Evolutionary conservation across 2,113 vertebrate genomes (phyloP), one percentile per base, ranked within the genome.

Genomic region (Lepus americanus): DNA sequence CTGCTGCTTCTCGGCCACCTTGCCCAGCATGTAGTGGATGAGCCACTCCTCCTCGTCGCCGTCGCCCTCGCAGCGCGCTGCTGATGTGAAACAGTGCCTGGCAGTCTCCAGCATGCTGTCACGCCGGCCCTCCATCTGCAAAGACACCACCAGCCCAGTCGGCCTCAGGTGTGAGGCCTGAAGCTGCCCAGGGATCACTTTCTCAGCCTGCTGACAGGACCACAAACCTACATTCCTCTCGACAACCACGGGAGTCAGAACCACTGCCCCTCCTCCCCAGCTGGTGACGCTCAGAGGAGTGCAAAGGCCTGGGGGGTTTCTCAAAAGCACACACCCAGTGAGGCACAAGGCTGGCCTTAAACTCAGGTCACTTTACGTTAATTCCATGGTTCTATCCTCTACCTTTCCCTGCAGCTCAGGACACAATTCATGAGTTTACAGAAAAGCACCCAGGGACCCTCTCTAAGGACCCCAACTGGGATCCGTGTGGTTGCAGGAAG

Each of bases 21-120:
- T 99, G n/a, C 99, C 99, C 96, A 99, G 98, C 99, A 99, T 99
- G 98, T 99, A 99, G 95, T 99, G 99, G 94, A 99, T 99, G 33
- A 99, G 99, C 99, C 99, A 99, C 97, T 99, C 99, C 95, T 99
- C 99, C 95, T 99, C 99, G 0, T 99, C 99, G 0, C 99, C 99
- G 0, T 99, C 99, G 0, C 99, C 99, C 97, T 99, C 99, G 20
- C 99, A 99, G 81, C 96, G 98, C 4, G 99, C 99, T 0, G 99
- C 99, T 0, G 99, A 99, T 0, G 99, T 98, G 96, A 99, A 99
- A 96, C 99, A 99, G 96, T 98, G 98, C 36, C 98, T 98, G 44
- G 99, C 99, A 0, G 99, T 99, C 98, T 99, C 99, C 96, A 99
- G 95, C 99, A 99, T 99, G 84, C 99, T 98, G 96, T 99, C 98